Evolutionary conservation across 2,888 invertebrate genomes (phyloP), one percentile per base, ranked within the genome.

Genomic region (Torymus aiolomorphi): DNA sequence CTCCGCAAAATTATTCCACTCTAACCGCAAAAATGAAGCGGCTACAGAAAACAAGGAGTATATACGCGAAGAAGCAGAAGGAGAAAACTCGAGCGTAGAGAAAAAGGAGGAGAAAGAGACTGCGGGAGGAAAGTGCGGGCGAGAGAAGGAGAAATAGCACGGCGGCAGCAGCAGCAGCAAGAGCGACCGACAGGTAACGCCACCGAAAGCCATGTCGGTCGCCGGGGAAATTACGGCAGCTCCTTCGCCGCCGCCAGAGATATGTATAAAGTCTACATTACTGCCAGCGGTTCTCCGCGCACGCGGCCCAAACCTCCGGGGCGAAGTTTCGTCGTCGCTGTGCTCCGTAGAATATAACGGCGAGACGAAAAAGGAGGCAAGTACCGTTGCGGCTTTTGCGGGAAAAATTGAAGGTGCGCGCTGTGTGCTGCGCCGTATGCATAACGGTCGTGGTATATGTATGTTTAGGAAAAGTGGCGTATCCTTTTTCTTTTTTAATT

Each of bases 181-280:
- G 20, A 20, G 20, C 52, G 76, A 42, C 79, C 82, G 86, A 87
- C 87, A 87, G 87, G 88, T 88, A 89, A 89, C 89, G 88, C 88
- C 87, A 89, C 87, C 85, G 86, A 87, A 87, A 88, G 85, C 85
- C 87, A 84, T 86, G 85, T 88, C 88, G 77, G 78, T 72, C 90
- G 90, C 90, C 90, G 88, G 89, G 90, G 90, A 90, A 90, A 90
- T 90, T 90, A 90, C 88, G 14, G 51, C 51, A 56, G 67, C 87
- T 88, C 85, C 88, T 88, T 88, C 87, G 24, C 12, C 87, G 80
- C 73, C 72, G 16, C 51, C 78, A 86, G 86, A 88, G 86, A 89
- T 89, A 90, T 89, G 89, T 88, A 89, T 89, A 89, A 89, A 89
- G 89, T 89, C 88, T 87, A 87, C 88, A 89, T 89, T 88, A 88